phyloP scores from a whole-genome alignment of 2,888 invertebrate species.

The Aricia artaxerxes region DNA sequence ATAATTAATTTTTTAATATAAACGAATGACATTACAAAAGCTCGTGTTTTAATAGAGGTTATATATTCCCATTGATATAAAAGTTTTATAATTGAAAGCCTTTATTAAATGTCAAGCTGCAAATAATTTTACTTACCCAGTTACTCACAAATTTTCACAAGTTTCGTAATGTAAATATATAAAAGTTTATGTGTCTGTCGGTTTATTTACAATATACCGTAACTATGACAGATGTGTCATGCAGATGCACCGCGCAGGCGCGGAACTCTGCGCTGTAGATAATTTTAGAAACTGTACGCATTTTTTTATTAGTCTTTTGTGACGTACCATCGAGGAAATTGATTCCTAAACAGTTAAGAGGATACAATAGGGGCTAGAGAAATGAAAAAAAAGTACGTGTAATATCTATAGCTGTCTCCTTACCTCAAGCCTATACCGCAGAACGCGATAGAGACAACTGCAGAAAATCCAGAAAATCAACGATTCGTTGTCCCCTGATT shows the following conservation, averaged over 20 bases:
- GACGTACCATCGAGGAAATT: neutral
- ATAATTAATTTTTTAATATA: neutral
- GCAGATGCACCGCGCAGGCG: constrained; percentile 19
- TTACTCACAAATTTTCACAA: neutral
- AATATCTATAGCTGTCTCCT: too few relatives aligned
- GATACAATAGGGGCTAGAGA: too few relatives aligned
- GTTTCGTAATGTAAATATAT: neutral
- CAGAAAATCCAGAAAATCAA: too few relatives aligned
- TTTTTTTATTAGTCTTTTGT: neutral
- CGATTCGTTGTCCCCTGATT: too few relatives aligned
- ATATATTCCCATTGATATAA: neutral
- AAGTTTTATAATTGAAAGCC: neutral
- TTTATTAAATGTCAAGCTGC: neutral
- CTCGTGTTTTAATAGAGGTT: neutral
- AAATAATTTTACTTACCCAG: neutral
- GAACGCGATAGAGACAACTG: too few relatives aligned
- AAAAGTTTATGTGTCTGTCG: neutral
- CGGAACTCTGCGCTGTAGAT: neutral
- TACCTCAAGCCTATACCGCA: too few relatives aligned
- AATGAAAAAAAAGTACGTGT: too few relatives aligned
- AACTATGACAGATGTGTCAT: neutral
- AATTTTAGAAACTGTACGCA: constrained; percentile 4
- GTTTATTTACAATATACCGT: constrained; percentile 9
- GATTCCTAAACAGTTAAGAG: neutral
- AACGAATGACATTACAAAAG: neutral